Evolutionary conservation across 1,140 invertebrate species (phyloP).

Genomic region (Megalonaias nervosa): DNA sequence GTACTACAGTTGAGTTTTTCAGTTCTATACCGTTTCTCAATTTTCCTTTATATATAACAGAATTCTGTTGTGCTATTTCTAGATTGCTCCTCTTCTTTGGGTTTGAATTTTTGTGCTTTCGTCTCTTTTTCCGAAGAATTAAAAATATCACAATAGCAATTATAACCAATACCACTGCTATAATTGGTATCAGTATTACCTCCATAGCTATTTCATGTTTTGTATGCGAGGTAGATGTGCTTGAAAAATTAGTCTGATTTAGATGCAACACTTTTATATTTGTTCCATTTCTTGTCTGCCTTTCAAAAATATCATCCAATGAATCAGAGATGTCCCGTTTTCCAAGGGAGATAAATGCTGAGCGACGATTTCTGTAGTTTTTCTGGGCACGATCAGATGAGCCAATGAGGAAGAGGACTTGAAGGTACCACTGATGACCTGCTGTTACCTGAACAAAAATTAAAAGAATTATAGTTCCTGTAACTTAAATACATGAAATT

Average conservation of each 20-base stretch:
- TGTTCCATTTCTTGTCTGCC: slow-evolving; percentile 49
- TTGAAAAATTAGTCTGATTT: slow-evolving; percentile 29
- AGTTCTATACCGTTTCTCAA: slow-evolving; percentile 20
- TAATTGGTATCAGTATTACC: slow-evolving; percentile 29
- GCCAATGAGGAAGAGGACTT: slow-evolving; percentile 70
- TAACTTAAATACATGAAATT: not conserved
- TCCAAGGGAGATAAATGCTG: slow-evolving; percentile 25
- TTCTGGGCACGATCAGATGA: slow-evolving; percentile 43
- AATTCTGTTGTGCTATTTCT: slow-evolving; percentile 42
- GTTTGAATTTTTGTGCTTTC: slow-evolving; percentile 15
- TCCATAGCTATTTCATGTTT: slow-evolving; percentile 8
- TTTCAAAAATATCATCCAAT: slow-evolving; percentile 12
- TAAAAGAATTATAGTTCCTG: slow-evolving; percentile 12
- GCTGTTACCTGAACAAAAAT: slow-evolving; percentile 61
- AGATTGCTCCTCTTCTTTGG: slow-evolving; percentile 39
- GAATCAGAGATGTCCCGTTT: not conserved
- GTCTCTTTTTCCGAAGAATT: slow-evolving; percentile 17
- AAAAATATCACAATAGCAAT: slow-evolving; percentile 26
- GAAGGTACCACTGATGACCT: slow-evolving; percentile 72
- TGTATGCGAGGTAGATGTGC: not conserved
- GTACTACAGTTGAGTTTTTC: slow-evolving; percentile 24
- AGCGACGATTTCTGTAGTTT: slow-evolving; percentile 39
- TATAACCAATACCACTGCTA: slow-evolving; percentile 26
- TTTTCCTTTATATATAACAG: slow-evolving; percentile 37
- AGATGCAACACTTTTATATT: slow-evolving; percentile 47